Evolutionary conservation across 2,113 vertebrate species (phyloP).

Genomic region (Ovibos moschatus): DNA sequence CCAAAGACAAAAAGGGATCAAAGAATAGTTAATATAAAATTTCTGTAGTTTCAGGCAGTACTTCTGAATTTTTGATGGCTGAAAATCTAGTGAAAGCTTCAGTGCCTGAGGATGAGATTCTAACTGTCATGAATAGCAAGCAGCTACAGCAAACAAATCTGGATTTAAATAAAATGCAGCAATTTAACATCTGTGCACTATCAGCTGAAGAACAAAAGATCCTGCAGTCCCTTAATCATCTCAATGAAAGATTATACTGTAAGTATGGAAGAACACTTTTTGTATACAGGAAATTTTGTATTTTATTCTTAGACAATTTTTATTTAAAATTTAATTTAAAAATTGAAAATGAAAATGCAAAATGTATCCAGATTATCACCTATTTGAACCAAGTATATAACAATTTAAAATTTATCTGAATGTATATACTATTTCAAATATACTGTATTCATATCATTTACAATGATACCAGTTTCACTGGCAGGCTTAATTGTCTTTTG

Average conservation of each 20-base stretch:
- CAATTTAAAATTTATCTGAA: neutral
- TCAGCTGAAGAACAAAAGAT: slow-evolving; percentile 90
- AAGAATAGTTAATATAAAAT: slow-evolving; percentile 22
- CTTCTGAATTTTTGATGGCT: slow-evolving; percentile 79
- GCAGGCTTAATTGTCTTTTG: neutral
- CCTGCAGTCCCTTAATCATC: slow-evolving; percentile 86
- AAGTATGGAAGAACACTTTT: slow-evolving; percentile 69
- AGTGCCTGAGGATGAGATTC: slow-evolving; percentile 74
- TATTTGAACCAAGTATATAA: neutral
- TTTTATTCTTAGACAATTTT: neutral
- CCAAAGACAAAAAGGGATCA: neutral
- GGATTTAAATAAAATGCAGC: slow-evolving; percentile 18
- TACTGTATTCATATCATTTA: neutral
- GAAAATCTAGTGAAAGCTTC: slow-evolving; percentile 75
- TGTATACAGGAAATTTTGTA: neutral
- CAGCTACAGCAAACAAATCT: slow-evolving; percentile 66
- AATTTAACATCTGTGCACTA: slow-evolving; percentile 69
- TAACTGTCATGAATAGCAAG: slow-evolving; percentile 75
- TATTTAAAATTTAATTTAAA: slow-evolving; percentile 9
- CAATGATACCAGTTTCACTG: neutral
- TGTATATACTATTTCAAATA: neutral
- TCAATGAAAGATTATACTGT: slow-evolving; percentile 89
- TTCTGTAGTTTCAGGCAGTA: slow-evolving; percentile 83
- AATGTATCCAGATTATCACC: neutral
- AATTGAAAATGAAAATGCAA: slow-evolving; percentile 13